A percentile compares a stretch with the other conserved stretches of the same genome.
Evolutionary conservation across 1,140 invertebrate genomes (phyloP).

Genomic region (Lucilia cuprina): DNA sequence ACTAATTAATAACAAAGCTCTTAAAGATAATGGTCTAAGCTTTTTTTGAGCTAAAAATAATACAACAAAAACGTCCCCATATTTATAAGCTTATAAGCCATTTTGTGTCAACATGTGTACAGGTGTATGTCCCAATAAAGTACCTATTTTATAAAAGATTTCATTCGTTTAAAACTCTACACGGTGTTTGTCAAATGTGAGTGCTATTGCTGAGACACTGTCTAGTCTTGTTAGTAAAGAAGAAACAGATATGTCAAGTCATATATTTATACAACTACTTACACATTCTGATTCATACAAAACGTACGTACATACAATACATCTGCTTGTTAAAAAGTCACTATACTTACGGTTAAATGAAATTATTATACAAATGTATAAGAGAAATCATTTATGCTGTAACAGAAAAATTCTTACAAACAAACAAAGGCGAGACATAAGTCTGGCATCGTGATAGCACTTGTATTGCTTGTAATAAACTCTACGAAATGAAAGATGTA

Average conservation of each 20-base stretch:
- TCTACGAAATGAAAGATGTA: background rate
- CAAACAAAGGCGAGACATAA: background rate
- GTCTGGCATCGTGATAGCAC: background rate
- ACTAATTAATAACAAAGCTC: too few species aligned
- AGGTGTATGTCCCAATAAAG: too few species aligned
- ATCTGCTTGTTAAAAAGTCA: background rate
- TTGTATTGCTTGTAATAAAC: background rate
- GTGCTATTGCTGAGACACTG: background rate
- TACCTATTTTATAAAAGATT: too few species aligned
- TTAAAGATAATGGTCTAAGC: too few species aligned
- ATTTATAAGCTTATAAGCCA: too few species aligned
- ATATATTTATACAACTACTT: background rate
- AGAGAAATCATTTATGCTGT: background rate
- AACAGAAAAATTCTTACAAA: background rate
- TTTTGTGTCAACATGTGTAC: too few species aligned
- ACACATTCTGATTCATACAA: background rate
- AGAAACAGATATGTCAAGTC: background rate
- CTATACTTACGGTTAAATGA: background rate
- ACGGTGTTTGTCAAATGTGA: background rate
- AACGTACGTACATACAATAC: background rate
- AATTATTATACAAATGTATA: background rate
- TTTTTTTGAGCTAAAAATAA: too few species aligned
- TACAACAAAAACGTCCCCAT: too few species aligned
- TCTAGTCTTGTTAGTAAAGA: conserved; percentile 21
- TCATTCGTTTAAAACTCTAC: too few species aligned